Conservation (phyloP, 2,113 vertebrate species). For the Lethenteron reissneri region DNA sequence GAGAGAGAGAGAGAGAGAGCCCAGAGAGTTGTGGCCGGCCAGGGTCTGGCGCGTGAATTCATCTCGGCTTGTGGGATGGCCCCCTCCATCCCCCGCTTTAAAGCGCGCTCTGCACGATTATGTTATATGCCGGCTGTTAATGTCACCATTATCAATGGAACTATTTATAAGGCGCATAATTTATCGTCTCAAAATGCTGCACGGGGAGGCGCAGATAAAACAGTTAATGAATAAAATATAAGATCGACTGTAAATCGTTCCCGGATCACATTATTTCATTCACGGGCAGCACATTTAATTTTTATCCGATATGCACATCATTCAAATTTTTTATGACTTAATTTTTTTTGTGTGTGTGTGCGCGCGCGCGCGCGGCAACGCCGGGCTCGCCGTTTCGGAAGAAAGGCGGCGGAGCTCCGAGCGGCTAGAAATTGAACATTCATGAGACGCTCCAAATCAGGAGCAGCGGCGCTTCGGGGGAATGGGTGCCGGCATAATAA, state of each 20-base stretch:
- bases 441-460: background rate
- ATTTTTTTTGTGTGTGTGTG: slow-evolving; percentile 47
- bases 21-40: no score
- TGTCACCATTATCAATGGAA: slow-evolving; percentile 56
- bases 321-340: slow-evolving; percentile 99
- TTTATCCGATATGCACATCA: slow-evolving; percentile 99
- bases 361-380: background rate
- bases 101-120: slow-evolving; percentile 66
- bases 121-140: slow-evolving; percentile 32
- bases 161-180: slow-evolving; percentile 99
- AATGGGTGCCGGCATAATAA: slow-evolving; percentile 5
- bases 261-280: slow-evolving; percentile 99
- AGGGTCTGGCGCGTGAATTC: no score
- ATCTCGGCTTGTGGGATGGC: no score
- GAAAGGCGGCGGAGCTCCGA: background rate
- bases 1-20: no score
- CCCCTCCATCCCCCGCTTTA: slow-evolving; percentile 18
- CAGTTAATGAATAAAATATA: slow-evolving; percentile 99
- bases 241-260: slow-evolving; percentile 99
- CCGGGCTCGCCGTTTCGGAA: slow-evolving; percentile 4
- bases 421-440: background rate
- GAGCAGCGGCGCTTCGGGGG: background rate
- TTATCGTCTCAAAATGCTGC: slow-evolving; percentile 99
- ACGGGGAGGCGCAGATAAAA: slow-evolving; percentile 99
- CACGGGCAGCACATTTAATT: slow-evolving; percentile 99